phyloP scores from a whole-genome alignment of 2,888 invertebrate genomes.

The Aphelenchoides bicaudatus region DNA sequence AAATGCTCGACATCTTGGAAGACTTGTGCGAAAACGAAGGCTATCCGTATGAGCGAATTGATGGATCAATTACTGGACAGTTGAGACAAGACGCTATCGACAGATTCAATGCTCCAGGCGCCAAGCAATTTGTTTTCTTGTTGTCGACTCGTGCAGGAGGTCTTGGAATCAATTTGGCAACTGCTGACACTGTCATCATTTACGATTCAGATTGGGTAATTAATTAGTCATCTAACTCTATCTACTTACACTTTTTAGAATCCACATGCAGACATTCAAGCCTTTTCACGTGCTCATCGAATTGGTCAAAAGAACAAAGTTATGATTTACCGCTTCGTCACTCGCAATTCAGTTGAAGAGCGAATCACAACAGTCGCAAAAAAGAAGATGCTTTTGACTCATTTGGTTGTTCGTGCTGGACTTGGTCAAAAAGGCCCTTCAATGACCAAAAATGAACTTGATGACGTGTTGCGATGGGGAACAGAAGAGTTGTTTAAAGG shows the following conservation, averaged over 20 bases:
- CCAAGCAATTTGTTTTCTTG: conserved; percentile 86
- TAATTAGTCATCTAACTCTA: background rate
- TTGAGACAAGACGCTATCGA: conserved; percentile 97
- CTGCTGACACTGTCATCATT: conserved; percentile 97
- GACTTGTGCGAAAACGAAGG: conserved; percentile 78
- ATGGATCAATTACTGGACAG: conserved; percentile 92
- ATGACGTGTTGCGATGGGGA: conserved; percentile 94
- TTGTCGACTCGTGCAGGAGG: conserved; percentile 95
- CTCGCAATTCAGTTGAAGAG: conserved; percentile 95
- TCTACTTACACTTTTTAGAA: conserved; percentile 75
- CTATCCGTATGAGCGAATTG: conserved; percentile 97
- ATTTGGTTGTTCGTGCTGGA: conserved; percentile 88
- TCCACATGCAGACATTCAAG: conserved; percentile 83
- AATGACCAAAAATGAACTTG: conserved; percentile 95
- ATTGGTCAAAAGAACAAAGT: conserved; percentile 98
- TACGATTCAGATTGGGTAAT: conserved; percentile 91
- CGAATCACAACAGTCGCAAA: conserved; percentile 92
- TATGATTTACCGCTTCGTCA: conserved; percentile 98
- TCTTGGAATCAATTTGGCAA: conserved; percentile 93
- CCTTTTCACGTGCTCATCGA: conserved; percentile 92
- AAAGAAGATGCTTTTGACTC: conserved; percentile 98
- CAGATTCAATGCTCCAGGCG: conserved; percentile 95
- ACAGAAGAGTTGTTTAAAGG: conserved; percentile 98
- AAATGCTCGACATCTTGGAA: conserved; percentile 96
- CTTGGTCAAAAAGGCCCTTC: conserved; percentile 73